Evolutionary conservation across 2,797 vertebrate genomes (phyloP), one percentile per base, ranked within the genome.

Genomic region (Pipistrellus kuhlii): DNA sequence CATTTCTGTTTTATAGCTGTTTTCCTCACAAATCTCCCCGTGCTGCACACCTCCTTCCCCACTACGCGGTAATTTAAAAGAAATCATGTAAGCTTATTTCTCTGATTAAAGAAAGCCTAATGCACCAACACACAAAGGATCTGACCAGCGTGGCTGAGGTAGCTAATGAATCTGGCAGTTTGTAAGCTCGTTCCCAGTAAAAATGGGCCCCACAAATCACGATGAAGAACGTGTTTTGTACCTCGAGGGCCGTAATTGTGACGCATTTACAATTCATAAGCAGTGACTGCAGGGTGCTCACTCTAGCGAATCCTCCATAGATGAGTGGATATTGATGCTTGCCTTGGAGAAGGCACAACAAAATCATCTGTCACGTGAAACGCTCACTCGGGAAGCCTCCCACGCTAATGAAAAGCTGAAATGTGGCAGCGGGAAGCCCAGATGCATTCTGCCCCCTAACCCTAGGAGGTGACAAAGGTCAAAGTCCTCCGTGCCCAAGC

Each of bases 231-330:
- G n/a, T 30, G 51, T 80, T 92, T 95, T 93, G 23, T 72, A 96
- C 48, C 62, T 83, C 90, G 68, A 94, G 90, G 90, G 59, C 82
- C 66, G 55, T 94, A 90, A 90, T 95, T 96, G 95, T 96, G 76
- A 96, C 82, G 68, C 84, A 91, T 97, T 97, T 95, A 95, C 94
- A 96, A 95, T 93, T 97, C 90, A 91, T 64, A 95, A 96, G n/a
- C 76, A 91, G 62, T 88, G 66, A 82, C 53, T 93, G 71, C 78
- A 92, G 93, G 30, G 55, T 86, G 55, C 85, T 89, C 62, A 69
- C 55, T 95, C 69, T 46, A 94, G 86, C 90, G 96, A 97, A 95
- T 87, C 41, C 92, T 95, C 92, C 88, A 1, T 9, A 93, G 91
- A 93, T 48, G 75, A 77, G 20, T 77, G 68, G 85, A 59, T 92